Conservation (phyloP, 2,797 vertebrate genomes). For the Acestrorhynchus altus region DNA sequence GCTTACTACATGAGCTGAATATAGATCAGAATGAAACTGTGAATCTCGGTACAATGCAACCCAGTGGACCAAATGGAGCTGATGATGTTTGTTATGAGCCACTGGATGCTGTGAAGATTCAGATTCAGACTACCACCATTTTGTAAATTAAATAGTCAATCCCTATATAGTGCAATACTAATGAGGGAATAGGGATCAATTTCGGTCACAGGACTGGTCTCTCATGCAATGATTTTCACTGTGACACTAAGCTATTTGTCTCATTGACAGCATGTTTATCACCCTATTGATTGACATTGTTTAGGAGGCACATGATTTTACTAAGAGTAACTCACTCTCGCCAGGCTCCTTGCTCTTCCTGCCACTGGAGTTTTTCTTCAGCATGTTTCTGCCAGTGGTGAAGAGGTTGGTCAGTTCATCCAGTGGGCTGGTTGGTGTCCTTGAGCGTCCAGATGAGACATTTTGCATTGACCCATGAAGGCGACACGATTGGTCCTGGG, state of each 20-base stretch:
- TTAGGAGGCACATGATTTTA: constrained; percentile 1
- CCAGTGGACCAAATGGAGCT: too few relatives aligned
- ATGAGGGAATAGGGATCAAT: too few relatives aligned
- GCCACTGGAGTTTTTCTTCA: constrained; percentile 94
- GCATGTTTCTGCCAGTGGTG: constrained; percentile 95
- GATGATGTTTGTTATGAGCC: too few relatives aligned
- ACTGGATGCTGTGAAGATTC: too few relatives aligned
- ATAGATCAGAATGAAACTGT: too few relatives aligned
- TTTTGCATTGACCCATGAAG: constrained; percentile 88
- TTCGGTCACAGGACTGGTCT: too few relatives aligned
- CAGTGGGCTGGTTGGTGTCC: constrained; percentile 95
- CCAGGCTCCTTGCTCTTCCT: constrained; percentile 93
- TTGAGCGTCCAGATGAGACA: constrained; percentile 86
- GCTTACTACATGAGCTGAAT: too few relatives aligned
- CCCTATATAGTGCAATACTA: too few relatives aligned
- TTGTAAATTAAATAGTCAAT: too few relatives aligned
- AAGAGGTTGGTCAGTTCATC: constrained; percentile 97
- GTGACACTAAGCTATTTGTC: constrained; percentile 11
- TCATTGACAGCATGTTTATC: constrained; percentile 21
- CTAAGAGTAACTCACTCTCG: constrained; percentile 86
- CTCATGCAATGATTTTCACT: background rate
- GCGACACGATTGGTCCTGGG: constrained; percentile 86
- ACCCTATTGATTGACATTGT: constrained; percentile 7
- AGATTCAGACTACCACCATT: too few relatives aligned
- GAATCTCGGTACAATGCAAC: too few relatives aligned